Evolutionary conservation across 2,888 invertebrate genomes (phyloP), one percentile per base, ranked within the genome.

Genomic region (Pecten maximus): DNA sequence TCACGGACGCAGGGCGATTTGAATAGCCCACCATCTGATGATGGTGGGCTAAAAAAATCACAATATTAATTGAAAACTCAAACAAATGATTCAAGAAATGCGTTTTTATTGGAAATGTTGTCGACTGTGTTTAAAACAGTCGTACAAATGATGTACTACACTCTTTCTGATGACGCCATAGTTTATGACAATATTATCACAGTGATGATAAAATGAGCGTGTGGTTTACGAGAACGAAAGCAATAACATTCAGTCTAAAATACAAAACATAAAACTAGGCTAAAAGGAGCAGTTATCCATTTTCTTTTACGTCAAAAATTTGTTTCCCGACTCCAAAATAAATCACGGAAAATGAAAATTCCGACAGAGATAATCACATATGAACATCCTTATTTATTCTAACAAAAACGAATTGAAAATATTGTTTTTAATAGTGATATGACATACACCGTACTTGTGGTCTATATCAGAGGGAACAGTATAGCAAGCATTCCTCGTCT

Each of bases 31-130:
- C n/a, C n/a, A n/a, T n/a, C n/a, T n/a, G n/a, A n/a, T n/a, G n/a
- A n/a, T n/a, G n/a, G n/a, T n/a, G n/a, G n/a, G n/a, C 44, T 44
- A 44, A 8, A 44, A 12, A 44, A 44, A 44, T 44, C 44, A 44
- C 44, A 44, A n/a, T 44, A 44, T 10, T 44, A 6, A 74, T 6
- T 35, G 28, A 74, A 0, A 28, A 74, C 74, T 74, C 74, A 74
- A 28, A 35, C 74, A 8, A 74, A 10, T 0, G 12, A 6, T 35
- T 74, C 74, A 8, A 74, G 74, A 74, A 35, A 74, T 35, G 74
- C 35, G 35, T 74, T 74, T 54, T 74, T 74, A 74, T 74, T 74
- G 74, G 74, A 74, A 74, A 74, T 74, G 74, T 74, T 74, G 35
- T 35, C 35, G 74, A 35, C 74, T 28, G 74, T 74, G 6, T 54